These are phyloP conservation scores for Arion vulgaris DNA, from an alignment of 1,140 invertebrate species.

Conservation along the genomic window DNA sequence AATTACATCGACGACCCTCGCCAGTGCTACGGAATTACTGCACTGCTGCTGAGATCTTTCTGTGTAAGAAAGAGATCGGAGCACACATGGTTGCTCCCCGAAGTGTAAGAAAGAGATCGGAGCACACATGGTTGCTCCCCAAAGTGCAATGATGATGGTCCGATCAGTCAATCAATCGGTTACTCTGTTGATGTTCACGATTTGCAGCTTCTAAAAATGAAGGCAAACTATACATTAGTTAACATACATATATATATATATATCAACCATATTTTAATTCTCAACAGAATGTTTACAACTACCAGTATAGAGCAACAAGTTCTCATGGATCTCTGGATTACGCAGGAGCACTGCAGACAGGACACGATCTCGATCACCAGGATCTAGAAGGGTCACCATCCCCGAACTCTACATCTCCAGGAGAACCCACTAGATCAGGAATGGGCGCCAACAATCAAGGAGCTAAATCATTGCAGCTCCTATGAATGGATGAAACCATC, in stretches of 20 bases:
- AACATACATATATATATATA: no score
- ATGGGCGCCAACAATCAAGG: conserved; percentile 29
- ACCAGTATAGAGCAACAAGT: neutral
- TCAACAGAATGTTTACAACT: conserved; percentile 10
- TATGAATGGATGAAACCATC: conserved; percentile 18
- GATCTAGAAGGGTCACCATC: conserved; percentile 19
- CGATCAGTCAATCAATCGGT: neutral
- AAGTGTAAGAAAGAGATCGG: no score
- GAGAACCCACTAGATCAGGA: neutral
- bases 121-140: no score
- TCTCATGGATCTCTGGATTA: conserved; percentile 21
- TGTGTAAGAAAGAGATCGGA: no score
- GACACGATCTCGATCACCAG: neutral
- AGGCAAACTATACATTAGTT: neutral
- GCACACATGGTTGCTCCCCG: no score
- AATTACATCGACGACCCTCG: no score
- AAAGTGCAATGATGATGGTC: no score
- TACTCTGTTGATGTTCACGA: neutral
- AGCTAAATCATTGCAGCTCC: conserved; percentile 15
- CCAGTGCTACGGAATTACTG: no score
- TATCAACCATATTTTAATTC: no score
- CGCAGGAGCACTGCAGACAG: neutral
- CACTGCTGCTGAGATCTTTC: no score
- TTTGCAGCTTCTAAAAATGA: neutral
- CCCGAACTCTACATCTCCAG: neutral